These are phyloP conservation scores for Petrolisthes manimaculis DNA, from an alignment of 2,888 invertebrate genomes.

Conservation along the genomic window DNA sequence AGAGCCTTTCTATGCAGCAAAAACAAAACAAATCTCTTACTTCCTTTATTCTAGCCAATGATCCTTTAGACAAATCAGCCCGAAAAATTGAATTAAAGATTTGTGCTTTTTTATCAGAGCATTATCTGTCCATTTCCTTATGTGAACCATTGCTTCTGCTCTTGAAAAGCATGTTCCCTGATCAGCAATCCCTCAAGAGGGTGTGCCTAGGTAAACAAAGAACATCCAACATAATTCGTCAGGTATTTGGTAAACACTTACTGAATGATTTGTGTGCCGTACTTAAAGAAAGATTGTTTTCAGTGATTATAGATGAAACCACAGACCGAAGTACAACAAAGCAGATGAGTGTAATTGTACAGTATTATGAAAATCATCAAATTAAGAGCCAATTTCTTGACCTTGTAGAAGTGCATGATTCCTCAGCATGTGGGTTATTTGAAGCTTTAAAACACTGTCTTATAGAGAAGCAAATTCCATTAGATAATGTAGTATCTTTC, in stretches of 20 bases:
- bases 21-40: slow-evolving; percentile 22
- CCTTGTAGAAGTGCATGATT: slow-evolving; percentile 27
- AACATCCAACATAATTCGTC: slow-evolving; percentile 31
- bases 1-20: slow-evolving; percentile 19
- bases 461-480: not conserved
- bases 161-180: slow-evolving; percentile 20
- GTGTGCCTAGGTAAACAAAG: slow-evolving; percentile 16
- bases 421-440: slow-evolving; percentile 22
- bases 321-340: slow-evolving; percentile 33
- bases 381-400: slow-evolving; percentile 25
- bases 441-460: slow-evolving; percentile 8
- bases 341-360: slow-evolving; percentile 28
- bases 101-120: slow-evolving; percentile 30
- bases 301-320: slow-evolving; percentile 24
- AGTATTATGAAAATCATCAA: slow-evolving; percentile 25
- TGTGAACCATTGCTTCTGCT: slow-evolving; percentile 19
- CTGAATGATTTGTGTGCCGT: slow-evolving; percentile 22
- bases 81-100: slow-evolving; percentile 30
- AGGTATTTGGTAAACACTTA: slow-evolving; percentile 33
- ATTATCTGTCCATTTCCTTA: slow-evolving; percentile 27
- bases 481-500: slow-evolving; percentile 19
- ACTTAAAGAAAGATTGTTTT: slow-evolving; percentile 18
- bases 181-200: slow-evolving; percentile 15
- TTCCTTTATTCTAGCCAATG: slow-evolving; percentile 23
- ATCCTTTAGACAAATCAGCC: slow-evolving; percentile 17